Base-by-base conservation (phyloP, 1,140 invertebrate genomes). In the Euwallacea similis region DNA sequence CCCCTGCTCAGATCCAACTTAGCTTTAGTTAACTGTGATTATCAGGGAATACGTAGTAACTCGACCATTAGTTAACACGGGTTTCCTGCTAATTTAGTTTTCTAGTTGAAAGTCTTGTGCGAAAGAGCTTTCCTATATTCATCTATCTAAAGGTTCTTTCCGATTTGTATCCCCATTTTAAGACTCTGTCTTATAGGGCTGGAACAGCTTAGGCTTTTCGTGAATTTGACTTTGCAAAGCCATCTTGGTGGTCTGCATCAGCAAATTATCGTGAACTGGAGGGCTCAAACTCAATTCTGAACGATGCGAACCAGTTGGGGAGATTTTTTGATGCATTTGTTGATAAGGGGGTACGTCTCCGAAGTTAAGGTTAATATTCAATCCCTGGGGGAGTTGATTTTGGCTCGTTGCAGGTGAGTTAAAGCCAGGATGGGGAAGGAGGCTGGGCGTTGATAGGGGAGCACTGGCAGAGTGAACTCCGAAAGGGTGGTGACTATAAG, bases 151-250 rank as follows among this genome's bases (percentile, higher is more conserved):
- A 33, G 21, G 21, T 33, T 33, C 21, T 33, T 33, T 33, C 4
- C 21, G 21, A 4, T 33, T 33, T 4, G 21, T 4, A 4, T 50
- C 46, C 9, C 46, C 9, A 6, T 6, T 15, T 61, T 61, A 61
- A 33, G 16, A 10, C 42, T 61, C 59, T 21, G 59, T 41, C 41
- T 61, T 61, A 10, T 61, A 61, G 0, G 89, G 89, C 76, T 90
- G 88, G 74, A 90, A 90, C 11, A 90, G 78, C 77, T 90, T 90
- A 0, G 88, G 88, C 73, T 85, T 84, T 6, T 85, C 85, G 15
- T 82, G 80, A 56, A 81, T 84, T 73, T 82, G 71, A 44, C 75
- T 75, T 11, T 77, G 76, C 21, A 33, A 33, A 33, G 21, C 21
- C 21, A 33, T 33, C 21, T 33, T 33, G 1, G 21, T 33, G 13